Percentiles rank a stretch among this genome's conserved stretches.
Conservation (phyloP, 2,113 vertebrate species). For the Synchiropus splendidus region DNA sequence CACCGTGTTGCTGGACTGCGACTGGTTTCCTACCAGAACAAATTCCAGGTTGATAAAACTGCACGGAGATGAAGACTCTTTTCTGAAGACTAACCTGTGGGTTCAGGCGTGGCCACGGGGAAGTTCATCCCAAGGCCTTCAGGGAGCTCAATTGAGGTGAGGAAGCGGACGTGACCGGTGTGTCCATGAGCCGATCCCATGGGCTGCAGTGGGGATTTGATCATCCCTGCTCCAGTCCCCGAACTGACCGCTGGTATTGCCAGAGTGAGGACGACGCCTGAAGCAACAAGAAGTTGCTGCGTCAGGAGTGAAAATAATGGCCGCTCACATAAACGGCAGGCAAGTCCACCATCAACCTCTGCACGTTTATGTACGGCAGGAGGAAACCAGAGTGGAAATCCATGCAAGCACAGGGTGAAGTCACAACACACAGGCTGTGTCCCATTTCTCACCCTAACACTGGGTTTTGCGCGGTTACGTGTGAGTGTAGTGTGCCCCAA, state of each 20-base stretch:
- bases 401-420: no score
- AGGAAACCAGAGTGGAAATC: no score
- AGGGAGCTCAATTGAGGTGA: conserved; percentile 87
- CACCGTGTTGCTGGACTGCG: conserved; percentile 39
- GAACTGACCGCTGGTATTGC: conserved; percentile 66
- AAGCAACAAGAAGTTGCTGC: neutral
- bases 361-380: no score
- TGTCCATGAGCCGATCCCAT: conserved; percentile 91
- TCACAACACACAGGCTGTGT: no score
- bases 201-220: conserved; percentile 67
- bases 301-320: neutral
- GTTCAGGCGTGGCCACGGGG: conserved; percentile 56
- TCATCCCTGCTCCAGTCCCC: conserved; percentile 57
- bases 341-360: no score
- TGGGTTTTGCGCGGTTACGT: no score
- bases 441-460: no score
- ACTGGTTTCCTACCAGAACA: conserved; percentile 36
- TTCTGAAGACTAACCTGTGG: conserved; percentile 31
- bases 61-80: no score
- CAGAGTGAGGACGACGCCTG: conserved; percentile 86
- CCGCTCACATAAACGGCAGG: no score
- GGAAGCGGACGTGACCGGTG: conserved; percentile 93
- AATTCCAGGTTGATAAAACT: neutral
- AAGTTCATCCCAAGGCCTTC: conserved; percentile 81
- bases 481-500: no score